Base-by-base conservation (phyloP, 2,113 vertebrate species). In the Philantomba maxwellii region DNA sequence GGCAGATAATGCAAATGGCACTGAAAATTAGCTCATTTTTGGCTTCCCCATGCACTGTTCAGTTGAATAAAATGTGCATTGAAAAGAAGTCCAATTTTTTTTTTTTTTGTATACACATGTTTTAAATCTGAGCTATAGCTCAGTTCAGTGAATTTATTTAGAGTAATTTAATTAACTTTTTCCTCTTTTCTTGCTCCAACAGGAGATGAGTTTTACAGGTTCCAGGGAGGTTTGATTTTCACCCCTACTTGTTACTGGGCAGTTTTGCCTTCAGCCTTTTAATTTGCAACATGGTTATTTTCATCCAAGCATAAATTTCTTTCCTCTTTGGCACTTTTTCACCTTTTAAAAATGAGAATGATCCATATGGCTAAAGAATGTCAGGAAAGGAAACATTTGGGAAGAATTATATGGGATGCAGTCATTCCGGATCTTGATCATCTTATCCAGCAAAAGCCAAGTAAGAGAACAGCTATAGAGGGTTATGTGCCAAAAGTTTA, bases 11-110 rank as follows among this genome's bases (percentile, higher is more conserved):
- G 66, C 45, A 97, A 98, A 97, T 95, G 91, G 62, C 75, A 87
- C 55, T 89, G 91, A 85, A 98, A 97, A 95, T 97, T 97, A 97
- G 51, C 93, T 96, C 96, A 97, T 92, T 96, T 97, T 98, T 97
- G 64, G 80, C 60, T 97, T 98, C 89, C 47, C 43, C 91, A 7
- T 94, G 97, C 4, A 1, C 26, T 93, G 2, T 93, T 30, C 58
- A 96, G 43, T 80, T 87, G 87, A 97, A 94, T 39, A 97, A 94
- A 88, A 66, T 7, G 91, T 95, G 28, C 87, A 6, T 86, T 94
- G 64, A 92, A 97, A 97, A 96, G 9, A 92, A 97, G 82, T 96
- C 19, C 91, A 89, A 1, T 60, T 49, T 55, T 84, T 96, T 45
- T 39, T 39, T 43, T 5, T 45, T 88, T 66, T 57, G 16, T 80